Conservation (phyloP, 1,140 invertebrate genomes). For the Brachionus sp. region DNA sequence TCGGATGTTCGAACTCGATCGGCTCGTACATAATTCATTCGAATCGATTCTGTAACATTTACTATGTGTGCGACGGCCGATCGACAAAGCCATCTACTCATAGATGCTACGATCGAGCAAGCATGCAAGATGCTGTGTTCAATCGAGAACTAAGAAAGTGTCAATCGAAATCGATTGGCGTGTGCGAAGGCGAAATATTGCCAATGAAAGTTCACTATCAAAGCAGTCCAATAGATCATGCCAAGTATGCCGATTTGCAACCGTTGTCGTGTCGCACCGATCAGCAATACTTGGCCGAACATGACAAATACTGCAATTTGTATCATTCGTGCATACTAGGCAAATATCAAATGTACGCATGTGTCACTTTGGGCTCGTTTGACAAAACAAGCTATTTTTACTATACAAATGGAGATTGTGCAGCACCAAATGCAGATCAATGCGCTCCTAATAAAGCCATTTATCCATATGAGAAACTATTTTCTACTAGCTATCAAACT, state of each 20-base stretch:
- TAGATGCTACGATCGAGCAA: conserved; percentile 27
- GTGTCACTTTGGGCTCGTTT: neutral
- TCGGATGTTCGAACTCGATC: neutral
- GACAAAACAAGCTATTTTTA: conserved; percentile 40
- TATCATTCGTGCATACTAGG: conserved; percentile 42
- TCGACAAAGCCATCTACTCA: neutral
- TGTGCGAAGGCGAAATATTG: neutral
- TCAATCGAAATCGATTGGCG: neutral
- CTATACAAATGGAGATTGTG: conserved; percentile 44
- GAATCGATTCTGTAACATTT: conserved; percentile 36
- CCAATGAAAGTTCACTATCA: conserved; percentile 10
- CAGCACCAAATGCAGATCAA: conserved; percentile 1
- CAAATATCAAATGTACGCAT: conserved; percentile 46
- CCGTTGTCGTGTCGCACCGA: neutral
- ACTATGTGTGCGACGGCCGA: conserved; percentile 33
- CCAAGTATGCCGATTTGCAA: neutral
- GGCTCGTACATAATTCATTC: conserved; percentile 22
- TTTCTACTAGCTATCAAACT: neutral
- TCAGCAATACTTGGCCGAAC: conserved; percentile 37
- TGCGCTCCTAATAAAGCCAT: conserved; percentile 7
- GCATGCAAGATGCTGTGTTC: neutral
- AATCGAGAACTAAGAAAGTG: neutral
- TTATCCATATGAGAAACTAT: conserved; percentile 41
- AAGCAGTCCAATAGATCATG: conserved; percentile 22
- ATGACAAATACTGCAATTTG: conserved; percentile 45